These are phyloP conservation scores for Spodoptera littoralis DNA, from an alignment of 2,888 invertebrate species.

Conservation along the genomic window DNA sequence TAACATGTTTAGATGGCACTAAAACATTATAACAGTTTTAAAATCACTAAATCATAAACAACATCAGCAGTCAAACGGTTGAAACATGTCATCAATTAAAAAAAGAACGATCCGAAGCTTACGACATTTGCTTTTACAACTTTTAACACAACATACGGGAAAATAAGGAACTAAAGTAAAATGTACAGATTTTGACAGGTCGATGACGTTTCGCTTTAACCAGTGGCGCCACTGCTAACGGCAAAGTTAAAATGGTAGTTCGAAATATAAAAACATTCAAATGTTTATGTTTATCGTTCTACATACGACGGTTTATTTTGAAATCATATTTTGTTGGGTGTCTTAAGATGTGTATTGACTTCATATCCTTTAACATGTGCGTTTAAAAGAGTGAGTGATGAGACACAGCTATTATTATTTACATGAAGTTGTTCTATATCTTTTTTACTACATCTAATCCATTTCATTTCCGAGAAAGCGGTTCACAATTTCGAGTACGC, in stretches of 20 bases:
- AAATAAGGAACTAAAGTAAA: slow-evolving; percentile 35
- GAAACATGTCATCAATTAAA: slow-evolving; percentile 48
- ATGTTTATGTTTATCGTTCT: slow-evolving; percentile 41
- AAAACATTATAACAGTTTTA: slow-evolving; percentile 51
- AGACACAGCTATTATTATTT: not conserved
- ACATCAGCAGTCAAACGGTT: slow-evolving; percentile 59
- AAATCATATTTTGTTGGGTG: slow-evolving; percentile 18
- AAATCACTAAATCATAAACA: slow-evolving; percentile 62
- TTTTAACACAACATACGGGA: slow-evolving; percentile 7
- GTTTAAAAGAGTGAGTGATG: slow-evolving; percentile 4
- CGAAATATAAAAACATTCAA: slow-evolving; percentile 30
- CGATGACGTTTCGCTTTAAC: slow-evolving; percentile 17
- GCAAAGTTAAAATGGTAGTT: slow-evolving; percentile 12
- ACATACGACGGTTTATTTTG: slow-evolving; percentile 32
- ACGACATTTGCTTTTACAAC: slow-evolving; percentile 27
- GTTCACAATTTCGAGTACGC: not conserved
- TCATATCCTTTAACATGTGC: not conserved
- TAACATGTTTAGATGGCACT: slow-evolving; percentile 26
- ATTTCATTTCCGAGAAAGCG: not conserved
- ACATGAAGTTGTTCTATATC: too few species aligned
- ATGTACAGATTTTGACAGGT: slow-evolving; percentile 27
- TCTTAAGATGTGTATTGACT: slow-evolving; percentile 19
- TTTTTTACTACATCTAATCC: not conserved
- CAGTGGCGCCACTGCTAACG: slow-evolving; percentile 25
- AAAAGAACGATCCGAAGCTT: slow-evolving; percentile 23